These are phyloP conservation scores for Rugalucina vietnamica DNA, from an alignment of 2,888 invertebrate species.

Conservation along the genomic window DNA sequence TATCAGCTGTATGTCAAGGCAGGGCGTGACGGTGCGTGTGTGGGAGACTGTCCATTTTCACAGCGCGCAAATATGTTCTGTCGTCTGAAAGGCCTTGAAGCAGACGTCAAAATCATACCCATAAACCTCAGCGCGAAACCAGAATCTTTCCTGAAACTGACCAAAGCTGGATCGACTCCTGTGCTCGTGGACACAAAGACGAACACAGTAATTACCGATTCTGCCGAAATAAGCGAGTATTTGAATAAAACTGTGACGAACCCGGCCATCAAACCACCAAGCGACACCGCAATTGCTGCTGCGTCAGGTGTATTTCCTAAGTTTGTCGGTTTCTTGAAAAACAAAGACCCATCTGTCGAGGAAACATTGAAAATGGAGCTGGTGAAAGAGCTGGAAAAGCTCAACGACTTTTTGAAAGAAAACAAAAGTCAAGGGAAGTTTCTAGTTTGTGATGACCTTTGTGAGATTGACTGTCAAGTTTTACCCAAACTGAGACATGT, in stretches of 20 bases:
- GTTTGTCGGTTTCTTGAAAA: conserved; percentile 67
- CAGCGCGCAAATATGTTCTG: conserved; percentile 64
- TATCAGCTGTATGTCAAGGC: conserved; percentile 71
- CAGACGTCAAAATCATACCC: conserved; percentile 50
- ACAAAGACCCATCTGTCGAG: conserved; percentile 57
- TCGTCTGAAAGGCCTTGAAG: conserved; percentile 50
- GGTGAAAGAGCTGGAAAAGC: conserved; percentile 57
- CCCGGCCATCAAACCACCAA: background rate
- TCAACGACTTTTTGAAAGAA: conserved; percentile 59
- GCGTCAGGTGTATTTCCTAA: conserved; percentile 64
- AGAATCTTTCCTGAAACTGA: conserved; percentile 62
- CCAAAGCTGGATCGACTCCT: conserved; percentile 67
- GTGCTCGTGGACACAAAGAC: conserved; percentile 64
- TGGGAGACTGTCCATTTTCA: conserved; percentile 74
- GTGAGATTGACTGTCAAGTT: conserved; percentile 69
- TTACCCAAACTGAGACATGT: conserved; percentile 69
- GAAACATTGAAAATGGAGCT: conserved; percentile 54
- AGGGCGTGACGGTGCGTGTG: conserved; percentile 61
- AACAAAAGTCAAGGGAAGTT: conserved; percentile 28
- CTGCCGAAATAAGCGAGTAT: conserved; percentile 66
- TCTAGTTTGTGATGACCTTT: conserved; percentile 56
- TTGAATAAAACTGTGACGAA: conserved; percentile 49
- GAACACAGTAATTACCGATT: conserved; percentile 62
- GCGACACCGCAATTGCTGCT: conserved; percentile 27
- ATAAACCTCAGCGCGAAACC: conserved; percentile 65